Evolutionary conservation across 2,888 invertebrate species (phyloP).

Genomic region (Rotaria magnacalcarata): DNA sequence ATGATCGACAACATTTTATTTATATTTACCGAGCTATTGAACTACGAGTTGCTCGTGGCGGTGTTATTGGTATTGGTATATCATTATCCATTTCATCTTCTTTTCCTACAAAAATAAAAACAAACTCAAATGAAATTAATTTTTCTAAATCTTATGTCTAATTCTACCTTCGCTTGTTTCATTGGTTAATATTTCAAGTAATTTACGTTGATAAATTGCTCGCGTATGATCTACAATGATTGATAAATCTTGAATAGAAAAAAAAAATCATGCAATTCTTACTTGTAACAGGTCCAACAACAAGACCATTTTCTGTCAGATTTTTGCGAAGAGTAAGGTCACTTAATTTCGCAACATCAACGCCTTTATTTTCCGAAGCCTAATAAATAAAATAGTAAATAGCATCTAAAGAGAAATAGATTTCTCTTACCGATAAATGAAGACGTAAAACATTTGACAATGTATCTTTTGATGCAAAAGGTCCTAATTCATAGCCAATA

Average conservation of each 20-base stretch:
- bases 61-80: not conserved
- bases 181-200: not conserved
- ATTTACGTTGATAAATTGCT: slow-evolving; percentile 20
- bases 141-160: not conserved
- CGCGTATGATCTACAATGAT: not conserved
- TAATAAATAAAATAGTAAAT: not conserved
- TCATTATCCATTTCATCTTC: not conserved
- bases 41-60: not conserved
- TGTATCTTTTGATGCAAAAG: slow-evolving; percentile 24
- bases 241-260: not conserved
- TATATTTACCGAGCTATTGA: not conserved
- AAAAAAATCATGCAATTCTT: not conserved
- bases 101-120: not conserved
- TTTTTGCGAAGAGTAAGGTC: not conserved
- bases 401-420: too few relatives aligned
- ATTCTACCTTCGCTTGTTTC: slow-evolving; percentile 31
- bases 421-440: not conserved
- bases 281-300: slow-evolving; percentile 21
- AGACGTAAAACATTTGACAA: not conserved
- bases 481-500: slow-evolving; percentile 5
- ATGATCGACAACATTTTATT: too few relatives aligned
- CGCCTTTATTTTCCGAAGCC: not conserved
- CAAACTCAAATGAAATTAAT: too few relatives aligned
- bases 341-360: slow-evolving; percentile 1
- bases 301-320: not conserved